A percentile compares a stretch with the other conserved stretches of the same genome.
These are phyloP conservation scores for Carettochelys insculpta DNA, from an alignment of 2,113 vertebrate genomes.

Conservation along the genomic window DNA sequence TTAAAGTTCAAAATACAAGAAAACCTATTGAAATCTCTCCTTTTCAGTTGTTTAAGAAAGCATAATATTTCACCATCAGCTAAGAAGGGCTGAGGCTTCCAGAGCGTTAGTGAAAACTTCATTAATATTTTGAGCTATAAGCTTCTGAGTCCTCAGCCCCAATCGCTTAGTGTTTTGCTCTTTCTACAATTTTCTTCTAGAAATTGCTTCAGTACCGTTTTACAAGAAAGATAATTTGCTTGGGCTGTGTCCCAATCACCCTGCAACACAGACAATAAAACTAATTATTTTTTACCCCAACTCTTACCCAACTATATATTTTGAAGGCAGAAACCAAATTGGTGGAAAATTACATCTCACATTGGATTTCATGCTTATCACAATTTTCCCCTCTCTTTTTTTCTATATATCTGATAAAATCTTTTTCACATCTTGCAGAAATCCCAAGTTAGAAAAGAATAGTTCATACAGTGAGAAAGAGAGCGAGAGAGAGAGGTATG, in stretches of 20 bases:
- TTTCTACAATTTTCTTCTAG: constrained; percentile 41
- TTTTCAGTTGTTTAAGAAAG: background rate
- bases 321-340: constrained; percentile 32
- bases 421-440: constrained; percentile 59
- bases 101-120: constrained; percentile 34
- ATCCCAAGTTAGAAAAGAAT: background rate
- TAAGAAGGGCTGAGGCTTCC: background rate
- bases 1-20: background rate
- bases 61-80: background rate
- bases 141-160: background rate
- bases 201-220: constrained; percentile 49
- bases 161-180: constrained; percentile 33
- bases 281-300: constrained; percentile 48
- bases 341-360: constrained; percentile 64
- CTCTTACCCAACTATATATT: constrained; percentile 20
- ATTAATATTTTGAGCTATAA: constrained; percentile 45
- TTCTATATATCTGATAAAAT: constrained; percentile 50
- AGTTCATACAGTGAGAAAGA: background rate
- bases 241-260: constrained; percentile 30
- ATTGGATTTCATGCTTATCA: constrained; percentile 64
- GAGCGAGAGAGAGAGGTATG: constrained; percentile 11
- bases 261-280: constrained; percentile 43
- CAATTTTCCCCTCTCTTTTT: constrained; percentile 17
- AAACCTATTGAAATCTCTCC: constrained; percentile 34
- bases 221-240: constrained; percentile 47